Base-by-base conservation (phyloP, 2,888 invertebrate genomes). In the Cataglyphis livida region DNA sequence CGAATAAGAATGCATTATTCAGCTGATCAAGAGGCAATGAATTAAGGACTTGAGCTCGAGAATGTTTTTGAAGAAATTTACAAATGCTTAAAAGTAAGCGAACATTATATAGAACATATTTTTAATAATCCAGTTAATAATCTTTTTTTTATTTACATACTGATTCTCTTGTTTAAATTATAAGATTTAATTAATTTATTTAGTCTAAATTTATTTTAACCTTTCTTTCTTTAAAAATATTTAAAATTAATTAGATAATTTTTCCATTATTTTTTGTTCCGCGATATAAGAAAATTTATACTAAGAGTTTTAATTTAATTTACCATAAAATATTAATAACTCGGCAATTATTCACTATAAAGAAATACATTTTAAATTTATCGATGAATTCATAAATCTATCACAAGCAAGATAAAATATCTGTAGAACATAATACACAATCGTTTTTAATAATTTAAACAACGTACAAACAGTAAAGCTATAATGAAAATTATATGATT, bases 1-100 rank as follows among this genome's bases (percentile, higher is more conserved):
- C 21, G 15, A 25, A 62, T 41, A 74, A 5, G 41, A 59, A 44
- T 61, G n/a, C 21, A 62, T 62, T 74, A 73, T 74, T 74, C 73
- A 62, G 15, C 18, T 38, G 59, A 73, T 61, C n/a, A 25, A 61
- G 21, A n/a, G 21, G 28, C 18, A 51, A 44, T 32, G 41, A 62
- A 74, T 44, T 61, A 9, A 62, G 12, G 12, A 32, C 12, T 61
- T 18, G 18, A 28, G 32, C 7, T n/a, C 35, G 41, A 62, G 21
- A 15, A 62, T 74, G 38, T 71, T 71, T 71, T 25, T 10, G 15
- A 44, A n/a, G 3, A 21, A 61, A 61, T 57, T 57, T 71, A 32
- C 51, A 35, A 54, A 38, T 12, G 4, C 32, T 28, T 15, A 10
- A 28, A 61, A 73, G n/a, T 32, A 7, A n/a, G 15, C 4, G 15